Percentiles rank a stretch among this genome's conserved stretches.
Evolutionary conservation across 2,888 invertebrate genomes (phyloP).

Genomic region (Parascotia fuliginaria): DNA sequence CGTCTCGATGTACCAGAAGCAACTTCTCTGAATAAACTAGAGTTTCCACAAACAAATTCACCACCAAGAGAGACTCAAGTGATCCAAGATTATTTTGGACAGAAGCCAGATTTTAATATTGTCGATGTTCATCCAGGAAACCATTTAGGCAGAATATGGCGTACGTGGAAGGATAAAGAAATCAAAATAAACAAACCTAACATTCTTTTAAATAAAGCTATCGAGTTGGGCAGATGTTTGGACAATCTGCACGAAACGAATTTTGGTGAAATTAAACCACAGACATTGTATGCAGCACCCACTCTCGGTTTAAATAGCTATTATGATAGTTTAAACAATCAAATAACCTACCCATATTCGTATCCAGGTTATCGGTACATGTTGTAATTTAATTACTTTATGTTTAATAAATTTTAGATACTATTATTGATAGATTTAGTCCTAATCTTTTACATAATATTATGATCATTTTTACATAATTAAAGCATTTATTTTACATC

Average conservation of each 20-base stretch:
- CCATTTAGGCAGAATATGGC: conserved; percentile 14
- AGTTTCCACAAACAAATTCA: neutral
- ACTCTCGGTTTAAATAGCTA: conserved; percentile 15
- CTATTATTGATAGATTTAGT: neutral
- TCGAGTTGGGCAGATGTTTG: conserved; percentile 5
- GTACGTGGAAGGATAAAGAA: conserved; percentile 23
- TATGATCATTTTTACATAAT: neutral
- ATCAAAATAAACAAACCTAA: conserved; percentile 5
- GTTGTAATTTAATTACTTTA: neutral
- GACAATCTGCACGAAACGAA: neutral
- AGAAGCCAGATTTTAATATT: neutral
- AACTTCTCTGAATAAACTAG: neutral
- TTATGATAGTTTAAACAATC: conserved; percentile 20
- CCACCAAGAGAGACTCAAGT: conserved; percentile 5
- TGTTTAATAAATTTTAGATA: conserved; percentile 6
- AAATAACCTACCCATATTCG: conserved; percentile 10
- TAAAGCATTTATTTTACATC: too few relatives aligned
- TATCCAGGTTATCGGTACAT: conserved; percentile 12
- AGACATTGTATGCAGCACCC: neutral
- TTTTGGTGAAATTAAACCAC: neutral
- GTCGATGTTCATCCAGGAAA: conserved; percentile 8
- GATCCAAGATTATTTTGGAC: neutral
- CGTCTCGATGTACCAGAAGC: neutral
- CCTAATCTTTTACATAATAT: neutral
- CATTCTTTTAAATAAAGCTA: neutral